Evolutionary conservation across 2,797 vertebrate species (phyloP).

Genomic region (Melopsittacus undulatus): DNA sequence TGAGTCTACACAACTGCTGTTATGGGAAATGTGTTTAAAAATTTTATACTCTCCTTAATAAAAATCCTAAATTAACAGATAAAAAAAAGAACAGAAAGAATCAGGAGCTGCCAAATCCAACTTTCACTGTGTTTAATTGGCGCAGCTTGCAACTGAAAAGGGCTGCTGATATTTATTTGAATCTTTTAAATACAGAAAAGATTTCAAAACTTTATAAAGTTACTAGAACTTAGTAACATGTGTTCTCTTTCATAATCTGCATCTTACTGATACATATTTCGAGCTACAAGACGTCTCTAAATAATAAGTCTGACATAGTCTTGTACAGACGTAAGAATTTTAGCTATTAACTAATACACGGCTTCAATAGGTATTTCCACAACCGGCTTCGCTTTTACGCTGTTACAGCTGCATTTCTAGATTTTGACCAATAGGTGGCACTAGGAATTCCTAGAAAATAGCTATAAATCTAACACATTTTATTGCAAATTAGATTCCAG

Average conservation of each 20-base stretch:
- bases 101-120: background rate
- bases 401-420: background rate
- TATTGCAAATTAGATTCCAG: background rate
- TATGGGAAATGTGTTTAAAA: background rate
- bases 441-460: constrained; percentile 32
- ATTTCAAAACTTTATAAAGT: background rate
- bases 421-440: constrained; percentile 52
- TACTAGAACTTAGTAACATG: background rate
- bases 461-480: background rate
- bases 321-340: background rate
- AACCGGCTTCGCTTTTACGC: background rate
- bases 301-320: background rate
- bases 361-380: background rate
- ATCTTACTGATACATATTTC: background rate
- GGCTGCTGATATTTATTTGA: background rate
- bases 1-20: background rate
- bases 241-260: background rate
- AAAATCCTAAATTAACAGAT: background rate
- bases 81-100: background rate
- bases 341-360: background rate
- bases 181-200: background rate
- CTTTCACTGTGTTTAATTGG: background rate
- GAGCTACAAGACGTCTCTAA: background rate
- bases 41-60: background rate
- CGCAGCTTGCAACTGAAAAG: background rate